These are phyloP conservation scores for Oreocharis arfaki DNA, from an alignment of 2,113 vertebrate genomes.

Conservation along the genomic window DNA sequence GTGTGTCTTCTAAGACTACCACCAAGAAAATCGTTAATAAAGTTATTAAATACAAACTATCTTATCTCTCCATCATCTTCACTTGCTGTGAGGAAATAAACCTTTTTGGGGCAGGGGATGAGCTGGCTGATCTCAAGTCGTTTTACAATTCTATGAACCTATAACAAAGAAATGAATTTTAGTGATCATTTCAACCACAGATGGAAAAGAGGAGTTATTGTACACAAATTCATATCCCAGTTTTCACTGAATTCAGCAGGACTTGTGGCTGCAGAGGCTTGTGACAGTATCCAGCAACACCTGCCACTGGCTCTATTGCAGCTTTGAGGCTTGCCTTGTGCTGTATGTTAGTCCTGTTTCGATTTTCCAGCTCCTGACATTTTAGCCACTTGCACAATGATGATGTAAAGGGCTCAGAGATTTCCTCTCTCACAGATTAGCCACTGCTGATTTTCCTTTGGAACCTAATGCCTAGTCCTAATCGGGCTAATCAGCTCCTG, in stretches of 20 bases:
- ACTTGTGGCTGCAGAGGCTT: background rate
- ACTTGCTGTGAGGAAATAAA: background rate
- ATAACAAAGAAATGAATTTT: background rate
- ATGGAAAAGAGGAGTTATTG: background rate
- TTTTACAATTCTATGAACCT: background rate
- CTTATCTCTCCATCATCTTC: background rate
- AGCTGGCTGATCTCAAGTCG: background rate
- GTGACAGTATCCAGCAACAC: background rate
- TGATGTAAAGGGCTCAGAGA: background rate
- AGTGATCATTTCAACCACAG: background rate
- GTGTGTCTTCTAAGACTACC: background rate
- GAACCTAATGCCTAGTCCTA: background rate
- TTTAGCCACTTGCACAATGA: background rate
- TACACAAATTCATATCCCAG: background rate
- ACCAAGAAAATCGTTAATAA: background rate
- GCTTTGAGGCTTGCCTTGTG: background rate
- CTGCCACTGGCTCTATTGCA: background rate
- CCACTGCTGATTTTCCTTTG: background rate
- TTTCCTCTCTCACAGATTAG: background rate
- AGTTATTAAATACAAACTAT: background rate
- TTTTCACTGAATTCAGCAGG: background rate
- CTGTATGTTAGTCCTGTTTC: accelerated
- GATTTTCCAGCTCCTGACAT: background rate
- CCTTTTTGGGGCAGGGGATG: background rate
- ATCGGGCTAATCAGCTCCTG: background rate